Base-by-base conservation (phyloP, 2,888 invertebrate genomes). In the Diploptera punctata region DNA sequence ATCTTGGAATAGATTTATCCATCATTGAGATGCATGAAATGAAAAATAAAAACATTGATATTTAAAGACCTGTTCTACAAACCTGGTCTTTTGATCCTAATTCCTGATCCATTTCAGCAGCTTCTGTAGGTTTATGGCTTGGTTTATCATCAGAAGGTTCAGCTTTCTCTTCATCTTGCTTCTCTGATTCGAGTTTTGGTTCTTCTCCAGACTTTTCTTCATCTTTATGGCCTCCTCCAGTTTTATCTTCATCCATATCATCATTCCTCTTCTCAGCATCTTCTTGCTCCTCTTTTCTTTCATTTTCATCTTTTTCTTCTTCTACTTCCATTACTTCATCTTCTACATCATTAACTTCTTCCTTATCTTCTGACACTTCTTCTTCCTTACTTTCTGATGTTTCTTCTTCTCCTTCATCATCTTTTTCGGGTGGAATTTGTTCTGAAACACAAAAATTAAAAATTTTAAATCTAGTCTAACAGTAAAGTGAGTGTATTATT, bases 51-150 rank as follows among this genome's bases (percentile, higher is more conserved):
- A n/a, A n/a, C n/a, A n/a, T n/a, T n/a, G n/a, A n/a, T n/a, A n/a
- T n/a, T n/a, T n/a, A n/a, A n/a, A n/a, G n/a, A n/a, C n/a, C n/a
- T n/a, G n/a, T n/a, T n/a, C n/a, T n/a, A n/a, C n/a, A 33, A 77
- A 86, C 85, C 75, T 86, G 83, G 79, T 86, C 86, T 26, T 84
- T 80, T 38, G 84, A 82, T 21, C 84, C 84, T 33, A 80, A 79
- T 9, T 80, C 80, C 43, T 83, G 80, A 70, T 75, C 68, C 70
- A 71, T 72, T 43, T 78, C 77, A 61, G 80, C 78, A n/a, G 78
- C 74, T 68, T 79, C 77, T 0, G 78, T 75, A 38, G 75, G 70
- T 21, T 78, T 76, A 24, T 84, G 74, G 21, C 75, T 67, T 24
- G 79, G 77, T 19, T 84, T 82, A 31, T 82, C 80, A 72, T 84